Percentiles rank a stretch among this genome's conserved stretches.
These are phyloP conservation scores for Hyppa rectilinea DNA, from an alignment of 2,888 invertebrate genomes.

Conservation along the genomic window DNA sequence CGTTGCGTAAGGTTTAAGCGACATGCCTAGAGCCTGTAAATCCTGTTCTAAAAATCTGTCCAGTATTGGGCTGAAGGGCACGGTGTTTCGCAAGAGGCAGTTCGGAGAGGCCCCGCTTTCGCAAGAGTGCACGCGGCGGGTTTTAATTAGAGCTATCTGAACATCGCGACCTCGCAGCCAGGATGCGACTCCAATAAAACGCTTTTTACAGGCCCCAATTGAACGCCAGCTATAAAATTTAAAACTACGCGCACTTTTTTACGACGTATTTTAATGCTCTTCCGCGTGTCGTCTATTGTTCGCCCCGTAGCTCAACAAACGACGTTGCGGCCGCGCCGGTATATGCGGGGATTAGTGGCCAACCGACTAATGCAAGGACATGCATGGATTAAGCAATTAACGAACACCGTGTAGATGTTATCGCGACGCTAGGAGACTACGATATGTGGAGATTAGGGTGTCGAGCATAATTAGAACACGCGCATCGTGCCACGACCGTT, in stretches of 20 bases:
- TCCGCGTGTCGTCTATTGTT: conserved; percentile 88
- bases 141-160: conserved; percentile 89
- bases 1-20: conserved; percentile 37
- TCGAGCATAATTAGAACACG: conserved; percentile 78
- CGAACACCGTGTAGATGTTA: conserved; percentile 76
- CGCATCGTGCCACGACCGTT: conserved; percentile 79
- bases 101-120: conserved; percentile 78
- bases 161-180: conserved; percentile 86
- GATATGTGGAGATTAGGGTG: conserved; percentile 83
- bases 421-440: conserved; percentile 76
- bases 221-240: conserved; percentile 87
- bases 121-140: conserved; percentile 82
- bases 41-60: conserved; percentile 67
- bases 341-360: conserved; percentile 75
- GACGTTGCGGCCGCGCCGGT: conserved; percentile 67
- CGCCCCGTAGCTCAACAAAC: conserved; percentile 62
- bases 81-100: conserved; percentile 76
- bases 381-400: conserved; percentile 83
- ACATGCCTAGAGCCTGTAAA: conserved; percentile 58
- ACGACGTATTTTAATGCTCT: conserved; percentile 87
- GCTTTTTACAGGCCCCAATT: conserved; percentile 89
- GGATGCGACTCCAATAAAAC: conserved; percentile 89
- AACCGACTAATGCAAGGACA: conserved; percentile 78
- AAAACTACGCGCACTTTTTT: conserved; percentile 87
- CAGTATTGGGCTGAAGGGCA: conserved; percentile 78